Evolutionary conservation across 37 sponge, comb jelly and placozoan species (phyloP).

Genomic region (Bolinopsis microptera): DNA sequence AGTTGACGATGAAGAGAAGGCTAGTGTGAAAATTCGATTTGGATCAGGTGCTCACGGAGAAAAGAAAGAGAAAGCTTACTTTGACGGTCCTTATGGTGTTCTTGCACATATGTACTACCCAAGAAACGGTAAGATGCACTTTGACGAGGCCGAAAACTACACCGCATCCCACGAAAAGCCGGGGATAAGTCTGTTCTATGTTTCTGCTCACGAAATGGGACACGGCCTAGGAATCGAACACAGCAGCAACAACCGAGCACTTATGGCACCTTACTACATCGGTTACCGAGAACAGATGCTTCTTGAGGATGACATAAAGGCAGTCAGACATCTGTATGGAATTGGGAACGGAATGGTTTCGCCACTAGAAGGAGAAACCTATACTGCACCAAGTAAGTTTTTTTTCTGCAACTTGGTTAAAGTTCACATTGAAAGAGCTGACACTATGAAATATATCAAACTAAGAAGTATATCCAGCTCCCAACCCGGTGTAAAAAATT

Average conservation of each 20-base stretch:
- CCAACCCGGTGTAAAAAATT: too few species aligned
- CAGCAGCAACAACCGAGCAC: not conserved
- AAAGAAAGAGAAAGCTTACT: not conserved
- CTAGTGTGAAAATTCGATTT: not conserved
- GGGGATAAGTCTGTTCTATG: not conserved
- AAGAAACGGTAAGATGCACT: constrained; percentile 34
- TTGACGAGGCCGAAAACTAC: constrained; percentile 54
- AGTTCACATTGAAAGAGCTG: too few species aligned
- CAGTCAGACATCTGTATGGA: constrained; percentile 24
- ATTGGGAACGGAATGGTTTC: not conserved
- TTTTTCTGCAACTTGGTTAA: too few species aligned
- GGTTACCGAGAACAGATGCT: not conserved
- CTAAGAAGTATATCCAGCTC: too few species aligned
- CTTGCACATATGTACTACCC: constrained; percentile 65
- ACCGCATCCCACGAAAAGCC: not conserved
- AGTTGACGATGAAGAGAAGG: not conserved
- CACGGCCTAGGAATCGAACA: constrained; percentile 57
- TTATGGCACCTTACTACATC: constrained; percentile 20
- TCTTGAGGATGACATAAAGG: not conserved
- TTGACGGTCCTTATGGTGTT: constrained; percentile 8
- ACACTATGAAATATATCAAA: too few species aligned
- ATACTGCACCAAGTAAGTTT: not conserved
- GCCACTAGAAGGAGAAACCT: not conserved
- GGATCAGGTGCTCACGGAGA: not conserved
- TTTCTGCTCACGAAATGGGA: constrained; percentile 48